Evolutionary conservation across 2,113 vertebrate genomes (phyloP).

Genomic region (Ophthalmolycus amberensis): DNA sequence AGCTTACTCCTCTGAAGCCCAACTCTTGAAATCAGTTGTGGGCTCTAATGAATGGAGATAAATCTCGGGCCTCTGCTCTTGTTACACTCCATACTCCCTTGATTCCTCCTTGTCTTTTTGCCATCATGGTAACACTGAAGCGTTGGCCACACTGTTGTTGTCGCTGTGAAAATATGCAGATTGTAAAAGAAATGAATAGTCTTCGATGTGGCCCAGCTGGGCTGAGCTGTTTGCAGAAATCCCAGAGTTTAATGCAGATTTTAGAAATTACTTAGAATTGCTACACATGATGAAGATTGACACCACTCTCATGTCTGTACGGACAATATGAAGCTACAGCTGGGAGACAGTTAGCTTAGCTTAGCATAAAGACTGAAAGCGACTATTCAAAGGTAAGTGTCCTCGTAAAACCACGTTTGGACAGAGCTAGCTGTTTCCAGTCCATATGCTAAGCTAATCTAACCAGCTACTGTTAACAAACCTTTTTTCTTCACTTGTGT

Average conservation of each 20-base stretch:
- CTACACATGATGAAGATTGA: neutral
- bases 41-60: slow-evolving; percentile 65
- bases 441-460: neutral
- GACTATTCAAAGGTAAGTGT: neutral
- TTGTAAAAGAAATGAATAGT: slow-evolving; percentile 44
- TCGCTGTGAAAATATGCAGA: slow-evolving; percentile 24
- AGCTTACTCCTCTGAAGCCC: slow-evolving; percentile 47
- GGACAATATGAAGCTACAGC: neutral
- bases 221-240: slow-evolving; percentile 25
- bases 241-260: slow-evolving; percentile 8
- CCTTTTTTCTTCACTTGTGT: neutral
- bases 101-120: slow-evolving; percentile 25
- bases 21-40: slow-evolving; percentile 57
- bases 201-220: slow-evolving; percentile 12
- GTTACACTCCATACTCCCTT: slow-evolving; percentile 18
- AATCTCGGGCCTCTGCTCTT: slow-evolving; percentile 44
- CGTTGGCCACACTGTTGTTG: slow-evolving; percentile 3
- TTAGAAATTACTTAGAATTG: neutral
- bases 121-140: slow-evolving; percentile 13
- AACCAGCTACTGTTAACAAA: neutral
- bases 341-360: neutral
- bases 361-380: slow-evolving; percentile 1
- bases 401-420: neutral
- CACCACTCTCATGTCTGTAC: neutral
- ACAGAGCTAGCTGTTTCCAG: neutral